Base-by-base conservation (phyloP, 2,797 vertebrate genomes). In the Diplodus sargus region DNA sequence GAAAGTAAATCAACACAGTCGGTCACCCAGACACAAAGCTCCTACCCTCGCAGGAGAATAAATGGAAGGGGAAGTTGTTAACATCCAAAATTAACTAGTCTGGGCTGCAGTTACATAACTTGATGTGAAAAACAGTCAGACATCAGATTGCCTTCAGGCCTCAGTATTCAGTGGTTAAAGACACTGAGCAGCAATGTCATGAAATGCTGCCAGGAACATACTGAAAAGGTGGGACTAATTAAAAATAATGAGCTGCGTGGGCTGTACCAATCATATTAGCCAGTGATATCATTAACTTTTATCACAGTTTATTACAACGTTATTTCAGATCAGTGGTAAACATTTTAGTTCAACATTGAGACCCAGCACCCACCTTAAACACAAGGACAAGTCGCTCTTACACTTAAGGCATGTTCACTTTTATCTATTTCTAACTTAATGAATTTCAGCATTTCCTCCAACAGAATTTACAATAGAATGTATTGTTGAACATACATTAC, bases 241-340 rank as follows among this genome's bases (percentile, higher is more conserved):
- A 86, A 85, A 90, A 82, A 82, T 83, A 90, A 90, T 79, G 81
- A 89, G 83, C 81, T 63, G 75, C 3, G 34, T 83, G 60, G 77
- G 75, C 30, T 0, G 9, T 10, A 60, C 5, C 54, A 39, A 73
- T 65, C 74, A 60, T 15, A 70, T 59, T 58, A 53, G 20, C 4
- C 15, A 60, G 52, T 48, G 34, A 61, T 70, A 72, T 74, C 60
- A 63, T 76, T 64, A 86, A 74, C 71, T 52, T 76, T 70, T 57
- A 72, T 74, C 54, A 52, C 48, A 63, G 56, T 45, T 68, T 66
- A 70, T 68, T 54, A 9, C 20, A 23, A 4, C 2, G 45, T 70
- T 57, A 63, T 72, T 73, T 71, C 53, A 80, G 14, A 68, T 67
- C 25, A 64, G 48, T 30, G 30, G 42, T 34, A 34, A 4, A 42